phyloP scores from a whole-genome alignment of 2,888 invertebrate genomes.

The Zaprionus bogoriensis region DNA sequence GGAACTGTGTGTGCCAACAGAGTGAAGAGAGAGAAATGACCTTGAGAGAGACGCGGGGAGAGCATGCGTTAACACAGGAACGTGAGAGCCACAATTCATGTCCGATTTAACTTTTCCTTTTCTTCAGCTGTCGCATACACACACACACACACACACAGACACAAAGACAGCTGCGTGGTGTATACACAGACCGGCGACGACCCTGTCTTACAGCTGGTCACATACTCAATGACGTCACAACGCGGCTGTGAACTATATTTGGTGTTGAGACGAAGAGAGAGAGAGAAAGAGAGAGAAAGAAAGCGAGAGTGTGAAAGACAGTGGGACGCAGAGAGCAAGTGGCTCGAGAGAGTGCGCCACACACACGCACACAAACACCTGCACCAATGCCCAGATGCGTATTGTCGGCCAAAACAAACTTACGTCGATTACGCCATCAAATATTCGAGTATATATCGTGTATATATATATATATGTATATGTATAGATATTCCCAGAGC shows the following conservation, averaged over 20 bases:
- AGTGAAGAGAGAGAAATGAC: conserved; percentile 48
- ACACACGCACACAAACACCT: not conserved
- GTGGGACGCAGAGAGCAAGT: too few species aligned
- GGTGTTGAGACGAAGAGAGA: conserved; percentile 20
- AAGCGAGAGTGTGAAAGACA: not conserved
- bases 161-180: not conserved
- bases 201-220: conserved; percentile 64
- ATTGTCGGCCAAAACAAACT: not conserved
- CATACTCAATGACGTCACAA: conserved; percentile 72
- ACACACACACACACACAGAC: conserved; percentile 5
- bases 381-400: not conserved
- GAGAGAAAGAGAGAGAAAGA: not conserved
- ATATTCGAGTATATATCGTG: not conserved
- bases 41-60: conserved; percentile 51
- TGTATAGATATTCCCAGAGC: conserved; percentile 1
- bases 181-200: conserved; percentile 37
- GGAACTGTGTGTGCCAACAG: not conserved
- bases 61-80: conserved; percentile 21
- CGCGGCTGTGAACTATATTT: conserved; percentile 46
- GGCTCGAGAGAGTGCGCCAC: not conserved
- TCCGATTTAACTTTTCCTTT: conserved; percentile 17
- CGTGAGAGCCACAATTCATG: conserved; percentile 53
- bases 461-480: too few species aligned
- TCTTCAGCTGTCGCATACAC: conserved; percentile 28
- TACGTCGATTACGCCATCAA: conserved; percentile 1